Percentiles rank a stretch among this genome's conserved stretches.
These are phyloP conservation scores for Phymorhynchus buccinoides DNA, from an alignment of 1,140 invertebrate genomes.

Conservation along the genomic window DNA sequence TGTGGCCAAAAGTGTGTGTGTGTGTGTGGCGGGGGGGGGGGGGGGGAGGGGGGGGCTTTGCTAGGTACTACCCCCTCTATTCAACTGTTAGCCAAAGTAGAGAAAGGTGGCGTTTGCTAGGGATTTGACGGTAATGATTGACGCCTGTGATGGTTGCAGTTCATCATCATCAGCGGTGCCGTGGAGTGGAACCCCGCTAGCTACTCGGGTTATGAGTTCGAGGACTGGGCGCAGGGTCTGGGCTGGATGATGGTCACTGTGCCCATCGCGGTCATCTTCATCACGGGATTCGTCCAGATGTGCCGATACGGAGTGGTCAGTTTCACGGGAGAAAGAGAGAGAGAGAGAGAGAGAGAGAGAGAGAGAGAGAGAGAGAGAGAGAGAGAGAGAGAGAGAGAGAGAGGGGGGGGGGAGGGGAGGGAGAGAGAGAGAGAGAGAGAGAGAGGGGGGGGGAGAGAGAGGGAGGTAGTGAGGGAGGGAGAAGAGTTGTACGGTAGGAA, in stretches of 20 bases:
- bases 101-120: no score
- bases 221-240: constrained; percentile 21
- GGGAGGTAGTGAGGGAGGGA: neutral
- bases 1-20: no score
- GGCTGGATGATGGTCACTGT: constrained; percentile 12
- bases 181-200: constrained; percentile 51
- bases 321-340: neutral
- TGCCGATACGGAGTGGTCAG: constrained; percentile 51
- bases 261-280: constrained; percentile 47
- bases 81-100: no score
- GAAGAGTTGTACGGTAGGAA: neutral
- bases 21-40: no score
- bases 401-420: no score
- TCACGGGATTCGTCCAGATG: constrained; percentile 47
- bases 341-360: neutral
- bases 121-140: no score
- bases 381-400: no score
- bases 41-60: no score
- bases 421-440: neutral
- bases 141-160: constrained; percentile 49
- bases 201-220: constrained; percentile 47
- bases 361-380: neutral
- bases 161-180: constrained; percentile 56
- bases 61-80: no score
- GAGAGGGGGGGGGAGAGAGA: neutral